Conservation (phyloP, 2,888 invertebrate species). For the Oasisia sp. region DNA sequence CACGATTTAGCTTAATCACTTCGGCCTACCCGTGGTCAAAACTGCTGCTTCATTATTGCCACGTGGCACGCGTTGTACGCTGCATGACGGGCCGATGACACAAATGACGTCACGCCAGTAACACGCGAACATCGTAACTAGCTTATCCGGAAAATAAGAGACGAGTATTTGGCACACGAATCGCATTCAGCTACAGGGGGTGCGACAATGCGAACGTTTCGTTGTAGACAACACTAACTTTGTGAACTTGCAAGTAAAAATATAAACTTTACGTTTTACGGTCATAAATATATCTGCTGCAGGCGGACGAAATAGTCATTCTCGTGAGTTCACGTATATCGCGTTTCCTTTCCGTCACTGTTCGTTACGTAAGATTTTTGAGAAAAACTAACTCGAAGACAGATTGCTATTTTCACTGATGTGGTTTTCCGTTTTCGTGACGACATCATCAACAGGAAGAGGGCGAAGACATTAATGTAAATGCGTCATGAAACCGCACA, state of each 20-base stretch:
- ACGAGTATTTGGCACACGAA: constrained; percentile 10
- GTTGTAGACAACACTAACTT: not conserved
- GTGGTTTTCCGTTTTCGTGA: constrained; percentile 1
- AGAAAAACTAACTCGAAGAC: not conserved
- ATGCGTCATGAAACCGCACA: not conserved
- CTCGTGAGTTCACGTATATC: not conserved
- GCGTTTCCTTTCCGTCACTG: not conserved
- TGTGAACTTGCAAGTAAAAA: not conserved
- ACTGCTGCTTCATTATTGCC: not conserved
- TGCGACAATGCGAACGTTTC: not conserved
- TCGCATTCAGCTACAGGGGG: not conserved
- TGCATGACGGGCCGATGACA: not conserved
- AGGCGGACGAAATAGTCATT: not conserved
- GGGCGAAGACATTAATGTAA: not conserved
- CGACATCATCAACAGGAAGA: not conserved
- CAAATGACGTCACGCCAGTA: not conserved
- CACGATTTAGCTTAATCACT: not conserved
- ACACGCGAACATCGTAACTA: not conserved
- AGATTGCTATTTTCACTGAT: not conserved
- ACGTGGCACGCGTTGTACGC: not conserved
- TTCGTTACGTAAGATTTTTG: not conserved
- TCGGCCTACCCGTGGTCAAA: not conserved
- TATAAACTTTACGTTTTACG: not conserved
- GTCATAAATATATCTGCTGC: not conserved
- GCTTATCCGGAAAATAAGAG: not conserved